phyloP scores from a whole-genome alignment of 2,888 invertebrate genomes.

The Trisateles emortualis region DNA sequence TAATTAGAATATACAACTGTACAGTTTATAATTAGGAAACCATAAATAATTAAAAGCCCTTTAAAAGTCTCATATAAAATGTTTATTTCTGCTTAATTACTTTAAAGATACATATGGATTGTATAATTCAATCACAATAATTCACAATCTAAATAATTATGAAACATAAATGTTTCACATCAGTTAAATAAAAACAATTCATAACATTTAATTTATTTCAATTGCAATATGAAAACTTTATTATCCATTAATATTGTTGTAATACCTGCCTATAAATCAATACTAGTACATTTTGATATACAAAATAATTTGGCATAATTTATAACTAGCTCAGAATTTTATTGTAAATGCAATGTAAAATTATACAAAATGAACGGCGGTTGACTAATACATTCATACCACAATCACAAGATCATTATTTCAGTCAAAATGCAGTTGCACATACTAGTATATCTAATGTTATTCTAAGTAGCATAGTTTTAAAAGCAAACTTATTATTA shows the following conservation, averaged over 20 bases:
- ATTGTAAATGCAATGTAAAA: constrained; percentile 79
- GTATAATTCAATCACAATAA: constrained; percentile 76
- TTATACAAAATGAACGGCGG: constrained; percentile 65
- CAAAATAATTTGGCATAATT: constrained; percentile 83
- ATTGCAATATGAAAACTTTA: constrained; percentile 44
- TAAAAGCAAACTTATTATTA: constrained; percentile 81
- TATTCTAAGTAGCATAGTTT: constrained; percentile 74
- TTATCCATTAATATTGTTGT: constrained; percentile 37
- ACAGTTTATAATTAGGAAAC: background rate
- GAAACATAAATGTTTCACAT: constrained; percentile 65
- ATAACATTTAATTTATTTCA: constrained; percentile 33
- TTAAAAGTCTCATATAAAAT: constrained; percentile 86
- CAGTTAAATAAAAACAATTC: constrained; percentile 53
- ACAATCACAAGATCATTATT: constrained; percentile 78
- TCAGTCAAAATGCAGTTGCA: constrained; percentile 81
- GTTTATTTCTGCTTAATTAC: constrained; percentile 84
- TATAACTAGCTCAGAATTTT: constrained; percentile 76
- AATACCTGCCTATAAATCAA: constrained; percentile 57
- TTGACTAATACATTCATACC: constrained; percentile 78
- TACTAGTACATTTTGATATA: constrained; percentile 69
- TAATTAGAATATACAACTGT: background rate
- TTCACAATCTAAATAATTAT: constrained; percentile 67
- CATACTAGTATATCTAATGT: constrained; percentile 69
- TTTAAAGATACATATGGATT: constrained; percentile 81
- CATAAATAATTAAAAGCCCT: constrained; percentile 55